Conservation (phyloP, 2,888 invertebrate genomes). For the Anthophora plumipes region DNA sequence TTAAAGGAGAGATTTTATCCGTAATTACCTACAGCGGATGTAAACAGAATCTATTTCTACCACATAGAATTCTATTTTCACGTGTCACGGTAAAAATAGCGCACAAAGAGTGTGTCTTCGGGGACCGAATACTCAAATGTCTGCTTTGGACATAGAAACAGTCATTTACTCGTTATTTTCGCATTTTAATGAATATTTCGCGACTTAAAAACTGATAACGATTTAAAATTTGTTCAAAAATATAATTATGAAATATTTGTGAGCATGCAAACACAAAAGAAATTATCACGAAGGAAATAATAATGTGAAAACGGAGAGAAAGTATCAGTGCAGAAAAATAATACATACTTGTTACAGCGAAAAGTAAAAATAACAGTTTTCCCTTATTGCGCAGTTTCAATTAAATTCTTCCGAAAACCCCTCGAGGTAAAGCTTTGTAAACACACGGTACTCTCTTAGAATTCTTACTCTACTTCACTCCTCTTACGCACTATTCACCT, state of each 20-base stretch:
- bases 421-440: not conserved
- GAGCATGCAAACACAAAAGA: no score
- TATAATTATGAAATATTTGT: no score
- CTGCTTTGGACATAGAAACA: not conserved
- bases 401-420: no score
- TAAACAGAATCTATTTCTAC: conserved; percentile 1
- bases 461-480: no score
- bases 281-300: no score
- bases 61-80: conserved; percentile 11
- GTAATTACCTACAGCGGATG: conserved; percentile 19
- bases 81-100: not conserved
- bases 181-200: not conserved
- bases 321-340: no score
- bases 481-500: not conserved
- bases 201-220: no score
- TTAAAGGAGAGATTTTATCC: conserved; percentile 9
- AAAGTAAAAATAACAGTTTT: not conserved
- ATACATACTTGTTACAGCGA: no score
- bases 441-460: not conserved
- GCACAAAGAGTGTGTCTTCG: not conserved
- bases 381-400: not conserved
- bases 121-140: not conserved
- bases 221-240: no score
- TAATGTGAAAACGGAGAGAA: no score
- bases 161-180: not conserved